Evolutionary conservation across 2,888 invertebrate genomes (phyloP).

Genomic region (Limnephilus marmoratus): DNA sequence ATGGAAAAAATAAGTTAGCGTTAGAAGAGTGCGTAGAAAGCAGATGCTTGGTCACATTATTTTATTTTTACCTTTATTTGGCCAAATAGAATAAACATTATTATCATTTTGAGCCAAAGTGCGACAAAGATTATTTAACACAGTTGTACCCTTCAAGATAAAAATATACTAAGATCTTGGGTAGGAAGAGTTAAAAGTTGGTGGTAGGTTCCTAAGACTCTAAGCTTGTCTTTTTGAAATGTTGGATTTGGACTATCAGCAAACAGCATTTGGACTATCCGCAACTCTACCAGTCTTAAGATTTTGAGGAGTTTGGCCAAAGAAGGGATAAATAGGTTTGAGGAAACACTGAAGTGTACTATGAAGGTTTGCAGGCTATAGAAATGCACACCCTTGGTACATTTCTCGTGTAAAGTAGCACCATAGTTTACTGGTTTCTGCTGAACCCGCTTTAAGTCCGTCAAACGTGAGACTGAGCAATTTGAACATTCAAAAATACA

Average conservation of each 20-base stretch:
- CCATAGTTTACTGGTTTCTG: conserved; percentile 2
- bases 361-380: conserved; percentile 2
- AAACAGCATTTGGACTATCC: not conserved
- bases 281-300: not conserved
- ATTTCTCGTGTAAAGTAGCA: not conserved
- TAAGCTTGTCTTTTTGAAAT: not conserved
- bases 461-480: not conserved
- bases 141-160: not conserved
- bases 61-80: not conserved
- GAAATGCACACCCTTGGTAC: not conserved
- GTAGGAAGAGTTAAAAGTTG: not conserved
- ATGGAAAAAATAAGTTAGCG: not conserved
- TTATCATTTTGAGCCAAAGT: not conserved
- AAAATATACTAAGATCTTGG: not conserved
- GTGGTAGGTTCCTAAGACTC: not conserved
- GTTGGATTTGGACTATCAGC: not conserved
- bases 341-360: conserved; percentile 2
- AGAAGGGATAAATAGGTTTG: conserved; percentile 12
- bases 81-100: not conserved
- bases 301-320: conserved; percentile 10
- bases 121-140: not conserved
- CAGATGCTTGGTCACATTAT: not conserved
- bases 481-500: not conserved
- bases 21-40: not conserved
- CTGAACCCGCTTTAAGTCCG: not conserved